Percentiles rank a stretch among this genome's conserved stretches.
phyloP scores from a whole-genome alignment of 2,797 vertebrate genomes.

The Peromyscus attwateri region DNA sequence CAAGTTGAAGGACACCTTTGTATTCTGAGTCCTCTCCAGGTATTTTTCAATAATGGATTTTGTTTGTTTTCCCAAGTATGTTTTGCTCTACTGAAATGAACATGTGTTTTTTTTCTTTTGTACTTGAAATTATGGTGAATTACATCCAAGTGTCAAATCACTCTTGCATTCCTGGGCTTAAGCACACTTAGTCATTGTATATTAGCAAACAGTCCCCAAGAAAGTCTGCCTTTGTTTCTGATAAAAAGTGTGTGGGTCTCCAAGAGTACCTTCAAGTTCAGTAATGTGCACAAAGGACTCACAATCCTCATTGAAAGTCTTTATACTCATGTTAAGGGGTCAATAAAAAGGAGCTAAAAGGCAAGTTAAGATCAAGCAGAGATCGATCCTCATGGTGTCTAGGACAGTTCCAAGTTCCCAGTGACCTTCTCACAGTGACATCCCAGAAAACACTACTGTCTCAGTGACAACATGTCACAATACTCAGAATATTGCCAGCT shows the following conservation, averaged over 20 bases:
- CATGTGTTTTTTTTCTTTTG: constrained; percentile 32
- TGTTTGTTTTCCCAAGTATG: not conserved
- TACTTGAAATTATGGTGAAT: not conserved
- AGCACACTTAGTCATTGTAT: not conserved
- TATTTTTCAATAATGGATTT: not conserved
- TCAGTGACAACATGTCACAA: not conserved
- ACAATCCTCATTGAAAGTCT: not conserved
- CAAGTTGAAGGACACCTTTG: not conserved
- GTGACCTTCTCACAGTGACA: not conserved
- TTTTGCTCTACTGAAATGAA: not conserved
- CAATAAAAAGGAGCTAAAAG: not conserved
- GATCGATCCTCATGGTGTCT: not conserved
- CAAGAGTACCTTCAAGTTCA: not conserved
- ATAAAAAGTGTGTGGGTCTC: not conserved
- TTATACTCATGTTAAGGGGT: not conserved
- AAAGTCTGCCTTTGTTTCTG: not conserved
- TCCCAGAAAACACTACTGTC: not conserved
- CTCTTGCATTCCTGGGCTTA: not conserved
- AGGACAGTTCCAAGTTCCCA: not conserved
- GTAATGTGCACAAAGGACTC: not conserved
- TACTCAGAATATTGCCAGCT: not conserved
- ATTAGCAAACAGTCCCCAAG: not conserved
- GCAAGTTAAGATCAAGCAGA: not conserved
- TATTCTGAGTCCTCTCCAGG: not conserved
- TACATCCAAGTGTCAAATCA: not conserved